Evolutionary conservation across 2,888 invertebrate species (phyloP), one percentile per base, ranked within the genome.

Genomic region (Caenorhabditis uteleia): DNA sequence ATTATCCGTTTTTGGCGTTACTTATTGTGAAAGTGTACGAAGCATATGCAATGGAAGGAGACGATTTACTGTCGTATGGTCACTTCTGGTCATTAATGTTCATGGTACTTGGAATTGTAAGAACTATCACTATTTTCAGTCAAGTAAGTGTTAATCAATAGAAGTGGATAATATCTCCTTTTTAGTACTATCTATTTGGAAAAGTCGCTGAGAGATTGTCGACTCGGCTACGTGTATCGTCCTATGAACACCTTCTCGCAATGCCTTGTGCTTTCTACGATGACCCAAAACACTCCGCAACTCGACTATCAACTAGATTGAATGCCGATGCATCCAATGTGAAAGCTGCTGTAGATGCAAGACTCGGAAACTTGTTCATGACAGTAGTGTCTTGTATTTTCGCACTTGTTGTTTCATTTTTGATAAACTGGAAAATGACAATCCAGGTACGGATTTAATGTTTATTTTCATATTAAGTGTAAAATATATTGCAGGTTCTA

Each of bases 191-290:
- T n/a, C 68, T 68, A 7, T 84, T 83, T 48, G 83, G 83, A 8
- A 42, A 70, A 21, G 80, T 83, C 0, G 80, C 82, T 5, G 83
- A 83, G 44, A 70, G 64, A 12, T 47, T 84, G 31, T 83, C 84
- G 1, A 79, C 75, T 53, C 69, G 84, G 21, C 68, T 84, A 7
- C 79, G 86, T 21, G 61, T 83, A 8, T 66, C 78, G 50, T 83
- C 84, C 3, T 85, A 85, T 59, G 57, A 68, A 12, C 84, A 84
- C 29, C 45, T 68, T 31, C 31, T 64, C 0, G 70, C 83, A 3
- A 84, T 85, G 70, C 82, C 85, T 38, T 78, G 84, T 10, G 82
- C 79, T n/a, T 86, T 85, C 83, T 85, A 85, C 61, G 86, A 86
- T 74, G 68, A 83, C 29, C 80, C 83, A 16, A 70, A 74, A 8